Evolutionary conservation across 2,797 vertebrate species (phyloP).

Genomic region (Phrynocephalus guinanensis): DNA sequence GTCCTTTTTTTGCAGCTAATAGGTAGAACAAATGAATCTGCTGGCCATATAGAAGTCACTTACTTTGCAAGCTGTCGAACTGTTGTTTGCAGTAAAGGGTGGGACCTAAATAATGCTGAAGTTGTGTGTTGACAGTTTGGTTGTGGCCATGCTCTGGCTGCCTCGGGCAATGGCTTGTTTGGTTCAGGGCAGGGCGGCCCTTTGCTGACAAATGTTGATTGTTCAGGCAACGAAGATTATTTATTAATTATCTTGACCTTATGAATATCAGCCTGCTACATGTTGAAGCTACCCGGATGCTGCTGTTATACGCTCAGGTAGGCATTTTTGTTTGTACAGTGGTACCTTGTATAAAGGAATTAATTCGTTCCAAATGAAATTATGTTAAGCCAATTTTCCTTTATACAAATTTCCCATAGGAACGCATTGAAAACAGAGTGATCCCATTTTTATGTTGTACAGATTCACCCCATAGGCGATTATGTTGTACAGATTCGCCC

Average conservation of each 20-base stretch:
- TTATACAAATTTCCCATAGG: too few species aligned
- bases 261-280: constrained; percentile 10
- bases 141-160: constrained; percentile 11
- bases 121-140: background rate
- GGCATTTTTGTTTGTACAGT: background rate
- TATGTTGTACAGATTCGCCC: too few species aligned
- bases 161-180: background rate
- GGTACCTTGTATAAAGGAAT: too few species aligned
- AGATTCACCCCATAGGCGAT: too few species aligned
- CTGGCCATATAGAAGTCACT: constrained; percentile 3
- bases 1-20: background rate
- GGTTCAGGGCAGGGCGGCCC: background rate
- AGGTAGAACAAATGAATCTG: background rate
- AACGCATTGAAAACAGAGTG: too few species aligned
- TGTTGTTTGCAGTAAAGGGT: constrained; percentile 23
- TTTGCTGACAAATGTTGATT: constrained; percentile 34
- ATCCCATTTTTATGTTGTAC: too few species aligned
- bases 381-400: too few species aligned
- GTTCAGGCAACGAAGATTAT: background rate
- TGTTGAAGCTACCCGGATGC: constrained; percentile 3
- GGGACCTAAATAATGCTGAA: constrained; percentile 4
- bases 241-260: background rate
- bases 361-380: too few species aligned
- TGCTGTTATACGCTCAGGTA: constrained; percentile 16
- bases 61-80: constrained; percentile 22